A percentile compares a stretch with the other conserved stretches of the same genome.
Conservation (phyloP, 2,113 vertebrate genomes). For the Heterochromis multidens region DNA sequence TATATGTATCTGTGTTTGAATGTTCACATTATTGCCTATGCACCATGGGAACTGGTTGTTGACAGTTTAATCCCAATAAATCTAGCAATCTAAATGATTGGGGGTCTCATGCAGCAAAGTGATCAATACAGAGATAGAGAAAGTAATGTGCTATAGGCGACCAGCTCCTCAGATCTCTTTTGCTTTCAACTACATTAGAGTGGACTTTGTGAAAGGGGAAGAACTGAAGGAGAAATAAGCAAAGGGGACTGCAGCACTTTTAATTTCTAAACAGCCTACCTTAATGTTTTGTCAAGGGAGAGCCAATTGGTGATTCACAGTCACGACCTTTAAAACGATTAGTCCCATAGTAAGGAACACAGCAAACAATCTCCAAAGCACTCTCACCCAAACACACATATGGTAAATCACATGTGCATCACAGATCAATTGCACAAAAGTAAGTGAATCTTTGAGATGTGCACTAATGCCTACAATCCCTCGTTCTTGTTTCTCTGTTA, state of each 20-base stretch:
- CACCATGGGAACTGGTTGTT: slow-evolving; percentile 9
- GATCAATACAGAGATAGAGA: slow-evolving; percentile 49
- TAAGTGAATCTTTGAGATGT: background rate
- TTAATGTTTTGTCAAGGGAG: slow-evolving; percentile 23
- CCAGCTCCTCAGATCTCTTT: slow-evolving; percentile 11
- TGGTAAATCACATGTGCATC: background rate
- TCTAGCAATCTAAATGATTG: slow-evolving; percentile 50
- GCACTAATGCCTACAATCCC: background rate
- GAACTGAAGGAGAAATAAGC: background rate
- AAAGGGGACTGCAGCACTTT: slow-evolving; percentile 19
- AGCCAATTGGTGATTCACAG: slow-evolving; percentile 23
- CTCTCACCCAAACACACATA: background rate
- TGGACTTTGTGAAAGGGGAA: background rate
- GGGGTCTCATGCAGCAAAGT: slow-evolving; percentile 30
- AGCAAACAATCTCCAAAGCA: background rate
- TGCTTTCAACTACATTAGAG: background rate
- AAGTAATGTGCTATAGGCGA: slow-evolving; percentile 6
- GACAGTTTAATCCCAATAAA: slow-evolving; percentile 53
- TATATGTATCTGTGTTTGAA: background rate
- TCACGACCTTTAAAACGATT: slow-evolving; percentile 1
- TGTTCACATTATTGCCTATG: background rate
- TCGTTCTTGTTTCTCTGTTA: background rate
- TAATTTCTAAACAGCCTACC: slow-evolving; percentile 47
- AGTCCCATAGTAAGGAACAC: background rate
- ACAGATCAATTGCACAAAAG: background rate